A percentile compares a stretch with the other conserved stretches of the same genome.
Conservation (phyloP, 1,140 invertebrate genomes). For the Trichoplusia ni region DNA sequence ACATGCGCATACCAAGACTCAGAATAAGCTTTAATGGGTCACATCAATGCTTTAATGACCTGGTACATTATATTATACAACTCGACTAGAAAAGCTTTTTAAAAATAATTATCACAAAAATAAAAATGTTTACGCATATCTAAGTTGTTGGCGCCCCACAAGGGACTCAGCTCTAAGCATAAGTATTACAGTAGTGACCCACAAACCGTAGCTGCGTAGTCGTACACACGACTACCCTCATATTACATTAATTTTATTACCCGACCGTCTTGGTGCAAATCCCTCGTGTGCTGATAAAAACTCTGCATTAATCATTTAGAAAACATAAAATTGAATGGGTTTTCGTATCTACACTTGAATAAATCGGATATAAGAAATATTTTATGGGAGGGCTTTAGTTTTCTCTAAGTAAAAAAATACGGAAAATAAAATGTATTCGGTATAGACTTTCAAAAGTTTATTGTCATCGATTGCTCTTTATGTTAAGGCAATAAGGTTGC, state of each 20-base stretch:
- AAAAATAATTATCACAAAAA: background rate
- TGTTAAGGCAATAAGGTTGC: too few relatives aligned
- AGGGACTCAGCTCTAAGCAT: background rate
- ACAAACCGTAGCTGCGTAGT: background rate
- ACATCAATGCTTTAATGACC: too few relatives aligned
- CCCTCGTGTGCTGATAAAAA: constrained; percentile 5
- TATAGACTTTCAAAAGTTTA: too few relatives aligned
- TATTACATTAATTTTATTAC: constrained; percentile 13
- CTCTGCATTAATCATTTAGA: constrained; percentile 7
- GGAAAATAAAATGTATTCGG: too few relatives aligned
- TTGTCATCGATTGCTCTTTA: too few relatives aligned
- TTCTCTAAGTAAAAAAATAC: background rate
- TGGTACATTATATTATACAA: too few relatives aligned
- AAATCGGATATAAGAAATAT: constrained; percentile 17
- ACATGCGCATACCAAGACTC: too few relatives aligned
- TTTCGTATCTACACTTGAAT: constrained; percentile 1
- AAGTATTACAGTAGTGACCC: background rate
- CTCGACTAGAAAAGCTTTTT: constrained; percentile 1
- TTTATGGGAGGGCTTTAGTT: constrained; percentile 11
- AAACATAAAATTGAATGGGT: constrained; percentile 10
- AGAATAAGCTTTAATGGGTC: too few relatives aligned
- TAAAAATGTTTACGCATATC: background rate
- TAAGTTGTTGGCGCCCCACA: background rate
- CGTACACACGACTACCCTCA: background rate
- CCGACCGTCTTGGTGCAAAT: constrained; percentile 4